Evolutionary conservation across 23 tunicate genomes (phyloP).

Genomic region (Halocynthia roretzi): DNA sequence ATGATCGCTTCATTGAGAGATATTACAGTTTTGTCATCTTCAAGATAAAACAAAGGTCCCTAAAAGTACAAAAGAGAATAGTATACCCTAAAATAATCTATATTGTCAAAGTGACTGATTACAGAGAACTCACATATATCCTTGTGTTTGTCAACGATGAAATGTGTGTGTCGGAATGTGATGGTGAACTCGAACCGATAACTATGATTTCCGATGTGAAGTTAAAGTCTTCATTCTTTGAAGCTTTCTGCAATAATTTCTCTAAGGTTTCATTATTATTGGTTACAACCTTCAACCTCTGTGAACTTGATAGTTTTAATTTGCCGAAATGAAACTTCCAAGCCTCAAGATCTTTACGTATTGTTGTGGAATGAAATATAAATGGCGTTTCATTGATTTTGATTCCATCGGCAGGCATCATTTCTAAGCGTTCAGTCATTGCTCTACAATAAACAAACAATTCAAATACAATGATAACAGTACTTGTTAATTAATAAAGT

Average conservation of each 20-base stretch:
- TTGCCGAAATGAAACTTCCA: not conserved
- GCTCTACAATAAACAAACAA: not conserved
- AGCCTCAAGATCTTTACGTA: not conserved
- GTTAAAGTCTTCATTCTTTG: too few species aligned
- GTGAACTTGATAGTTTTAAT: not conserved
- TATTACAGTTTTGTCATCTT: conserved; percentile 63
- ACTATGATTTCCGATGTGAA: conserved; percentile 8
- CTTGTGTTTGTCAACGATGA: conserved; percentile 56
- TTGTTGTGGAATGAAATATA: not conserved
- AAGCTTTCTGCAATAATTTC: not conserved
- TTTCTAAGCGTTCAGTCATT: conserved; percentile 19
- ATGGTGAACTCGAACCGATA: conserved; percentile 55
- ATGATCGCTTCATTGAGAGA: conserved; percentile 84
- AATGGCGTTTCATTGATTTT: not conserved
- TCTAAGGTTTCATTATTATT: not conserved
- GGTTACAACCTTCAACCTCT: not conserved
- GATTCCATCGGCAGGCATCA: not conserved
- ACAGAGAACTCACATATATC: conserved; percentile 34
- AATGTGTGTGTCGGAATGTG: conserved; percentile 55
- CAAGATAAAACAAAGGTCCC: conserved; percentile 62
- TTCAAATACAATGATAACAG: too few species aligned
- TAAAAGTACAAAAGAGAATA: conserved; percentile 3
- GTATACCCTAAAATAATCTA: not conserved
- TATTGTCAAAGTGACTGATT: not conserved
- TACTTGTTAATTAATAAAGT: too few species aligned